Evolutionary conservation across 2,888 invertebrate genomes (phyloP), one percentile per base, ranked within the genome.

Genomic region (Anoncus sp.): DNA sequence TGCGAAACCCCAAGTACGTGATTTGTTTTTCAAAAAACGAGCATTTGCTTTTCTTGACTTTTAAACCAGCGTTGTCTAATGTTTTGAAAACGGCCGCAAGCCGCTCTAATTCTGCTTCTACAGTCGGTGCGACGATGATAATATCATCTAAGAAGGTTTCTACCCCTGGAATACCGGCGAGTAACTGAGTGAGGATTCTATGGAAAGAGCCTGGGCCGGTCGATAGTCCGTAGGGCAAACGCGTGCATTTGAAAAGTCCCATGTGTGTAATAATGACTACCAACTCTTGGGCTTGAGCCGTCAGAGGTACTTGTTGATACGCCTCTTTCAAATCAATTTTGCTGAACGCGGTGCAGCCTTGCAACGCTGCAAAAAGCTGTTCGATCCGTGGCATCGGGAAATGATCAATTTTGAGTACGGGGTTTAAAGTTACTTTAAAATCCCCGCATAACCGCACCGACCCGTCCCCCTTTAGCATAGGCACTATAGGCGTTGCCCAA

Each of bases 321-420:
- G 89, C 89, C 63, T 89, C 85, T 4, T 81, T 79, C 12, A 90
- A 81, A 78, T 91, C 90, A 6, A 91, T 75, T 77, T 88, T 89
- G 3, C 86, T 74, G 65, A 85, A 89, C 6, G 70, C 45, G n/a
- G 69, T 73, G 10, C 86, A 85, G n/a, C 82, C 84, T 38, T 65
- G 40, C 7, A 82, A 67, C 5, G 63, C 77, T 38, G 62, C 63
- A 7, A 82, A 79, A 6, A 85, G 14, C 49, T 84, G 79, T n/a
- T 83, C 78, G 4, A 81, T 69, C 10, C 71, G 47, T 2, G 85
- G 80, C n/a, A 83, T 57, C 12, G 77, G 80, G 45, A 82, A 74
- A 40, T 73, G 69, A 66, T 80, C 75, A 0, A 77, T 43, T 16
- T 75, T 63, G 14, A 82, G 38, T 20, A 49, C 40, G 27, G 72